These are phyloP conservation scores for Calosoma granatense DNA, from an alignment of 1,140 invertebrate species.

Conservation along the genomic window DNA sequence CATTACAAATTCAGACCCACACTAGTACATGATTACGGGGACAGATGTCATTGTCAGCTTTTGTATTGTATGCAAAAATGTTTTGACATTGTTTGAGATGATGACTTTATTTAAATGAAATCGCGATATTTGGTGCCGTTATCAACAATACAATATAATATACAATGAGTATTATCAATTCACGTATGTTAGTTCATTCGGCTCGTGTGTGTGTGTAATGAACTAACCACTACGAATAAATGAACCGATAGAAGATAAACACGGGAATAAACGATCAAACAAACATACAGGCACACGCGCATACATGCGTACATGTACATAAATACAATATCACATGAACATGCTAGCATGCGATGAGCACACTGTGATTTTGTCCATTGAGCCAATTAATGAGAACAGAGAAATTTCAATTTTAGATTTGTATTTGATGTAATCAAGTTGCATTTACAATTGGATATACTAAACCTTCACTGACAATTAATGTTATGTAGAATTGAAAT, in stretches of 20 bases:
- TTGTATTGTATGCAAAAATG: slow-evolving; percentile 2
- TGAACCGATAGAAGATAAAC: slow-evolving; percentile 5
- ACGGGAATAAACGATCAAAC: no score
- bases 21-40: neutral
- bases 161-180: neutral
- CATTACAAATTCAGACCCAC: no score
- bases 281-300: no score
- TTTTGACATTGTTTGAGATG: neutral
- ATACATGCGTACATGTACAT: no score
- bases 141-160: neutral
- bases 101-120: neutral
- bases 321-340: no score
- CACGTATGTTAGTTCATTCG: neutral
- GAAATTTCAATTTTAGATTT: neutral
- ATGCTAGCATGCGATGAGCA: neutral
- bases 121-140: neutral
- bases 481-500: no score
- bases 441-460: neutral
- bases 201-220: no score
- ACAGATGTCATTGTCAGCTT: neutral
- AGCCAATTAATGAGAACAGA: neutral
- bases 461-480: no score
- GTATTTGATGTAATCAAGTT: neutral
- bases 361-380: neutral
- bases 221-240: neutral